These are phyloP conservation scores for Coecobrya sp. DNA, from an alignment of 2,888 invertebrate species.

Conservation along the genomic window DNA sequence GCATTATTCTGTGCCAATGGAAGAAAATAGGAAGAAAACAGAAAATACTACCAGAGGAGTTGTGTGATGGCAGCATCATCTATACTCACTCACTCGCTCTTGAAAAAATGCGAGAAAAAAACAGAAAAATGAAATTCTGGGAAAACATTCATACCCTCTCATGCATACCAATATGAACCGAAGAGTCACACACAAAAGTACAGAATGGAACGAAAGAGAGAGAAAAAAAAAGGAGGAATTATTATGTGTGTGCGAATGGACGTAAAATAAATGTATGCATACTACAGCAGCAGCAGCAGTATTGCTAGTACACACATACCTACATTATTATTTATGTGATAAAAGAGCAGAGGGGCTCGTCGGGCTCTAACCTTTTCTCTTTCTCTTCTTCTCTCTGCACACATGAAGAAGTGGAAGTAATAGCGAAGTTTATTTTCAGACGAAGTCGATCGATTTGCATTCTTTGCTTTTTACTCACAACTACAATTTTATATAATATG, in stretches of 20 bases:
- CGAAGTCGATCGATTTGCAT: slow-evolving; percentile 74
- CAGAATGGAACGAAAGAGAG: not conserved
- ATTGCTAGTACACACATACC: slow-evolving; percentile 38
- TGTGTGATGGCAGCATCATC: slow-evolving; percentile 18
- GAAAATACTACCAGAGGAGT: slow-evolving; percentile 13
- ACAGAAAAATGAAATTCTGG: slow-evolving; percentile 53
- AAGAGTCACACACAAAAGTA: slow-evolving; percentile 12
- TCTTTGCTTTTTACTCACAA: slow-evolving; percentile 40
- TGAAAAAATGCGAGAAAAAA: slow-evolving; percentile 36
- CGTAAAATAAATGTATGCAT: slow-evolving; percentile 62
- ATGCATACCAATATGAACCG: slow-evolving; percentile 49
- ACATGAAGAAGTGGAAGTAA: slow-evolving; percentile 53
- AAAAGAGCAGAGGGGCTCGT: slow-evolving; percentile 58
- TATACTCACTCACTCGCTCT: too few relatives aligned
- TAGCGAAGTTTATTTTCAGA: slow-evolving; percentile 71
- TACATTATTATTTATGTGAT: slow-evolving; percentile 73
- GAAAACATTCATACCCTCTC: slow-evolving; percentile 52
- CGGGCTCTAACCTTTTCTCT: slow-evolving; percentile 61
- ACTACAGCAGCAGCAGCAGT: not conserved
- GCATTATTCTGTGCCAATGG: not conserved
- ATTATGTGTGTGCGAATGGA: slow-evolving; percentile 56
- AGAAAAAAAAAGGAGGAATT: slow-evolving; percentile 31
- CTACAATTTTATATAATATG: not conserved
- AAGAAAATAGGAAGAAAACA: not conserved
- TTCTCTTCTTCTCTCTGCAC: not conserved